Percentiles rank a stretch among this genome's conserved stretches.
Conservation (phyloP, 1,140 invertebrate species). For the Vollenhovia emeryi region DNA sequence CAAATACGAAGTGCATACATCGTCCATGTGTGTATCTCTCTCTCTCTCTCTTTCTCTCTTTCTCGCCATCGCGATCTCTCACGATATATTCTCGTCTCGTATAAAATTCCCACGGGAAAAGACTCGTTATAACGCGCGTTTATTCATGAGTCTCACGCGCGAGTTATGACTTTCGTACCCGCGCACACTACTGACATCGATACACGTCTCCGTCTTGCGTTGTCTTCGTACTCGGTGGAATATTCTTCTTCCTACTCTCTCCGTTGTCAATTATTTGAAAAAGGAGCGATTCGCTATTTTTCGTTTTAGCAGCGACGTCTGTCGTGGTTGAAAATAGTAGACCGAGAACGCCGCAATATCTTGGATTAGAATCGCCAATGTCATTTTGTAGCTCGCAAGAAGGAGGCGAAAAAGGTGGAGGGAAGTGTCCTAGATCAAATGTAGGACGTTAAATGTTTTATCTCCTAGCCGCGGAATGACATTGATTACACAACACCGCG, state of each 20-base stretch:
- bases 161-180: conserved; percentile 40
- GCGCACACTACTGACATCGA: conserved; percentile 48
- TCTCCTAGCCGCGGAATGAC: conserved; percentile 4
- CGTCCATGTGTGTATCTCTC: background rate
- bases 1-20: conserved; percentile 34
- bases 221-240: background rate
- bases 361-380: background rate
- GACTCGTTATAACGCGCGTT: conserved; percentile 52
- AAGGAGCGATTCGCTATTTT: background rate
- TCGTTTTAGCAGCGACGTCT: background rate
- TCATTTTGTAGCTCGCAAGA: conserved; percentile 22
- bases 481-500: background rate
- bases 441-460: conserved; percentile 26
- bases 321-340: background rate
- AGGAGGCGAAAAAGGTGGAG: background rate
- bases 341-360: background rate
- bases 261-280: conserved; percentile 2
- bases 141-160: conserved; percentile 55
- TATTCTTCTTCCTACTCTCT: background rate
- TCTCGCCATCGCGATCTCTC: conserved; percentile 22
- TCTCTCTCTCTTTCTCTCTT: background rate
- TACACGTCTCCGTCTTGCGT: background rate
- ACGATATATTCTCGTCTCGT: conserved; percentile 54
- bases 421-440: conserved; percentile 14
- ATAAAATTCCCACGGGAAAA: conserved; percentile 58